Percentiles rank a stretch among this genome's conserved stretches.
These are phyloP conservation scores for Platichthys flesus DNA, from an alignment of 2,113 vertebrate genomes.

Conservation along the genomic window DNA sequence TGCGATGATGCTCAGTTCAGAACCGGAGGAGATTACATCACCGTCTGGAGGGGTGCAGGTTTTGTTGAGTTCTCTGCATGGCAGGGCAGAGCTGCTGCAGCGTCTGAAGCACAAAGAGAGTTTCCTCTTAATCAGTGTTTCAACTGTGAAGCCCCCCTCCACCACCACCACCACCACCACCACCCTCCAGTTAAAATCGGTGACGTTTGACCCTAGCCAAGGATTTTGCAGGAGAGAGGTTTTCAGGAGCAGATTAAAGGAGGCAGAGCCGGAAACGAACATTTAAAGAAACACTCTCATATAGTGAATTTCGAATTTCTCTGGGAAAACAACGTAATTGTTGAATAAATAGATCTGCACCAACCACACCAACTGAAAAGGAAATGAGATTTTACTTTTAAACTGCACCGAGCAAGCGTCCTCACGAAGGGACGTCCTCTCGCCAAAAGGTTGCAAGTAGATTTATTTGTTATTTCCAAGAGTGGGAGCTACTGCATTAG, in stretches of 20 bases:
- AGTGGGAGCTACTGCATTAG: too few species aligned
- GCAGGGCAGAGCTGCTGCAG: slow-evolving; percentile 37
- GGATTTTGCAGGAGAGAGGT: not conserved
- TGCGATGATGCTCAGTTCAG: slow-evolving; percentile 64
- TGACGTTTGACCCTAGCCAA: not conserved
- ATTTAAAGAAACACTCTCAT: not conserved
- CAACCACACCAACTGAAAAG: too few species aligned
- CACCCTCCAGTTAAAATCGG: not conserved
- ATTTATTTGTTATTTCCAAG: too few species aligned
- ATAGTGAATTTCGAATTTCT: not conserved
- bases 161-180: too few species aligned
- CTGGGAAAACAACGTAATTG: too few species aligned
- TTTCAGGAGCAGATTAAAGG: not conserved
- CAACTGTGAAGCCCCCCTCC: not conserved
- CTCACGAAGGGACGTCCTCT: too few species aligned
- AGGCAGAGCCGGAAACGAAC: not conserved
- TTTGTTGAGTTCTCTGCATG: slow-evolving; percentile 51
- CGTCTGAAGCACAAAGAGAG: slow-evolving; percentile 32
- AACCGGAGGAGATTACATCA: slow-evolving; percentile 76
- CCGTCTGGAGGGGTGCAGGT: slow-evolving; percentile 65
- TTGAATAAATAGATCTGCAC: too few species aligned
- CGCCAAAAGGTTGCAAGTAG: too few species aligned
- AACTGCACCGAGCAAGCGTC: too few species aligned
- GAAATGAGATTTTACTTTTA: too few species aligned
- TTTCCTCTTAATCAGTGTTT: slow-evolving; percentile 1